Evolutionary conservation across 2,113 vertebrate species (phyloP).

Genomic region (Cyanoliseus patagonus): DNA sequence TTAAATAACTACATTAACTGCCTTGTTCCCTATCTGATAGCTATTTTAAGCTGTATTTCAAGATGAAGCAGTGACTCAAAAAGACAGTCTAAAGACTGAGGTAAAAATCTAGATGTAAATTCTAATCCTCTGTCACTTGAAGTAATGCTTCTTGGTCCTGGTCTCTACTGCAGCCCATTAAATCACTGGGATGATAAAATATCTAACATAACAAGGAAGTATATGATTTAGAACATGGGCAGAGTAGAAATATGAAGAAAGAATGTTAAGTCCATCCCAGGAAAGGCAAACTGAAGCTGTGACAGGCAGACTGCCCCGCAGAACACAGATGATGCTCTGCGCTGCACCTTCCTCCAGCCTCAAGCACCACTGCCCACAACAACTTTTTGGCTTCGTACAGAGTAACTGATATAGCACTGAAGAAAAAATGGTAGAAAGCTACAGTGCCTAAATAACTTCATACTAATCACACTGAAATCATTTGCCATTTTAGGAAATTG

Average conservation of each 20-base stretch:
- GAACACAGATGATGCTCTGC: rapidly evolving
- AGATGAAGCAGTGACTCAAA: background rate
- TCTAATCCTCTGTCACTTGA: background rate
- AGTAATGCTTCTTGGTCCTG: background rate
- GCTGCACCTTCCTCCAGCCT: rapidly evolving
- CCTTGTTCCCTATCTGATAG: background rate
- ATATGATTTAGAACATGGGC: background rate
- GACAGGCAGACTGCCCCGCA: background rate
- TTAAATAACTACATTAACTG: background rate
- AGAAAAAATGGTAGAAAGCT: background rate
- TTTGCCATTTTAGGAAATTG: background rate
- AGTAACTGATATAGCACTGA: background rate
- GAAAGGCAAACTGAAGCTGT: background rate
- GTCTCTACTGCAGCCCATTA: background rate
- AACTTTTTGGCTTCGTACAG: background rate
- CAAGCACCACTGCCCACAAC: background rate
- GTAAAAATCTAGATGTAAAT: background rate
- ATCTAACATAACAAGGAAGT: background rate
- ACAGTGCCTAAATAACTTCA: background rate
- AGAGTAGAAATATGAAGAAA: background rate
- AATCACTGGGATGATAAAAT: background rate
- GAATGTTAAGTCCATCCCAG: background rate
- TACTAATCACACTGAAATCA: background rate
- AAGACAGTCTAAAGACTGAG: background rate
- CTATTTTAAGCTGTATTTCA: background rate